Conservation (phyloP, 2,888 invertebrate genomes). For the Oligia latruncula region DNA sequence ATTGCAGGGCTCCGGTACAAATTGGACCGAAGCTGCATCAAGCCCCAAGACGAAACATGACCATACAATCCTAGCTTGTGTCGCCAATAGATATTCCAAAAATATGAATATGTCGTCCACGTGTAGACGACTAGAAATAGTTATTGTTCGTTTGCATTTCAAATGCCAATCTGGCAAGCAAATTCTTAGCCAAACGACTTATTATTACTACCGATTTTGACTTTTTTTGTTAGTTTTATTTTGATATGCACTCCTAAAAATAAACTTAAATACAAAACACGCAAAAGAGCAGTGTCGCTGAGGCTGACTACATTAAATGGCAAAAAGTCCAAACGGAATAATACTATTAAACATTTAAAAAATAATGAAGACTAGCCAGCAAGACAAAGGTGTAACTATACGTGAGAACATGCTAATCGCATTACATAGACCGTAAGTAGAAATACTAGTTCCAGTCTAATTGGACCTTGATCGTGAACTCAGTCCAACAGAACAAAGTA, state of each 20-base stretch:
- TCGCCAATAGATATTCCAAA: conserved; percentile 29
- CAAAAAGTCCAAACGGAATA: neutral
- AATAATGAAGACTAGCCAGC: neutral
- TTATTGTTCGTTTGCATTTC: conserved; percentile 26
- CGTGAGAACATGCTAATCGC: conserved; percentile 40
- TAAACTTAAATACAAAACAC: neutral
- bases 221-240: neutral
- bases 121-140: conserved; percentile 49
- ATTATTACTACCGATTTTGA: conserved; percentile 22
- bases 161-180: conserved; percentile 56
- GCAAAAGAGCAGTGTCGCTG: neutral
- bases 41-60: neutral
- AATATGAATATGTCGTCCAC: conserved; percentile 41
- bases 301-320: neutral
- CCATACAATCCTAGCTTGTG: conserved; percentile 1
- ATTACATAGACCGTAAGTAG: conserved; percentile 35
- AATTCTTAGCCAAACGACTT: conserved; percentile 23
- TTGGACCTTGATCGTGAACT: conserved; percentile 66
- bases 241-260: neutral
- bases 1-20: neutral
- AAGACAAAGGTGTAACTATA: conserved; percentile 7
- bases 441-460: conserved; percentile 61
- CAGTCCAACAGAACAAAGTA: conserved; percentile 41
- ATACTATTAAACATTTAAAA: neutral
- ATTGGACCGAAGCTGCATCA: conserved; percentile 5